Conservation (phyloP, 1,140 invertebrate genomes). For the Helicoverpa armigera region DNA sequence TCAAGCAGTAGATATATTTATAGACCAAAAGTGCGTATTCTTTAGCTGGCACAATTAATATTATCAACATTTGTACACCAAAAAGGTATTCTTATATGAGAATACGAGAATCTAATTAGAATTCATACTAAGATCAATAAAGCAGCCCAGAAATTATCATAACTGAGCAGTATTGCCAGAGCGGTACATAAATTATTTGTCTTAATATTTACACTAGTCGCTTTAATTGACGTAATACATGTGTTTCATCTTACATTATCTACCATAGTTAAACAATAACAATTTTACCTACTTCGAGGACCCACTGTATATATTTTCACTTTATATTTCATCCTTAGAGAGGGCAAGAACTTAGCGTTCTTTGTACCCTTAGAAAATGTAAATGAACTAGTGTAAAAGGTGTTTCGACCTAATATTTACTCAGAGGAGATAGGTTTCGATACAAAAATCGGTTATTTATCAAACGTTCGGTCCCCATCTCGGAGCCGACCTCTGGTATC, state of each 20-base stretch:
- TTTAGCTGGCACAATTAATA: no score
- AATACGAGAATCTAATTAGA: no score
- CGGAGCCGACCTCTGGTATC: conserved; percentile 67
- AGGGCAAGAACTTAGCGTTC: no score
- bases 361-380: no score
- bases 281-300: neutral
- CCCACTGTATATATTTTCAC: neutral
- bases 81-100: no score
- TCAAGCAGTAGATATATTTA: no score
- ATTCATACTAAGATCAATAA: neutral
- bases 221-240: conserved; percentile 38
- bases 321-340: neutral
- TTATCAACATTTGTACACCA: no score
- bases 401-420: conserved; percentile 30
- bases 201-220: neutral
- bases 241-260: conserved; percentile 38
- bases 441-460: conserved; percentile 46
- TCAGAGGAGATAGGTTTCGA: conserved; percentile 14
- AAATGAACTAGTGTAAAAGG: neutral
- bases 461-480: conserved; percentile 51
- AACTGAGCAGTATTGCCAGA: neutral
- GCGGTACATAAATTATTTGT: neutral
- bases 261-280: neutral
- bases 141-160: neutral
- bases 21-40: no score